These are phyloP conservation scores for Pogonocherus hispidulus DNA, from an alignment of 2,888 invertebrate species.

Conservation along the genomic window DNA sequence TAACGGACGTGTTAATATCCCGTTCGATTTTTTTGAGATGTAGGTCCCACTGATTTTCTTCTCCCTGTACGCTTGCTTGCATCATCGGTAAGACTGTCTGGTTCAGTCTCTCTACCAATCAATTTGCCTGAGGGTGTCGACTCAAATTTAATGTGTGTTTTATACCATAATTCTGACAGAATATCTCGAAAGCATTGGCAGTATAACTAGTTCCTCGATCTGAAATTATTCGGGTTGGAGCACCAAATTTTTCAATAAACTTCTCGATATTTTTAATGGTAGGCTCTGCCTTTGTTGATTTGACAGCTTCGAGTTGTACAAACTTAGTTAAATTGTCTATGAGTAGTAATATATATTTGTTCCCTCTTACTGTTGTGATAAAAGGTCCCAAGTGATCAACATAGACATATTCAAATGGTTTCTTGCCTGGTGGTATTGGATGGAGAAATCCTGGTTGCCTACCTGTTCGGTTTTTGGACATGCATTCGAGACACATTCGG, in stretches of 20 bases:
- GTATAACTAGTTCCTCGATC: not conserved
- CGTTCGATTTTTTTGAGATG: too few relatives aligned
- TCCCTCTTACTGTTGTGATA: not conserved
- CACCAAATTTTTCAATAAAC: not conserved
- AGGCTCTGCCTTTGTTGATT: constrained; percentile 24
- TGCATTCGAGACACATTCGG: constrained; percentile 19
- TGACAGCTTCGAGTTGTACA: constrained; percentile 40
- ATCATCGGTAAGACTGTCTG: not conserved
- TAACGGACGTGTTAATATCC: not conserved
- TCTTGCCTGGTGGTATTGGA: constrained; percentile 35
- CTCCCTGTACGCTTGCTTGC: too few relatives aligned
- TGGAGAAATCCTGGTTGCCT: constrained; percentile 46
- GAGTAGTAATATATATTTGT: constrained; percentile 41
- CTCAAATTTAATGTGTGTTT: constrained; percentile 19
- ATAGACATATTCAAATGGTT: not conserved
- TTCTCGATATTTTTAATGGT: not conserved
- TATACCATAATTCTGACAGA: constrained; percentile 30
- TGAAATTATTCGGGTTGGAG: not conserved
- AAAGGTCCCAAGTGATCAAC: constrained; percentile 3
- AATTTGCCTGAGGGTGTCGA: constrained; percentile 24
- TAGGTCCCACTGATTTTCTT: not conserved
- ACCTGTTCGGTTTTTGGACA: constrained; percentile 15
- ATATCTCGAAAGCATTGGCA: constrained; percentile 23
- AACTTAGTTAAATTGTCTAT: constrained; percentile 52
- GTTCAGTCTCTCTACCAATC: constrained; percentile 23